phyloP scores from a whole-genome alignment of 2,113 vertebrate species.

The Peromyscus maniculatus region DNA sequence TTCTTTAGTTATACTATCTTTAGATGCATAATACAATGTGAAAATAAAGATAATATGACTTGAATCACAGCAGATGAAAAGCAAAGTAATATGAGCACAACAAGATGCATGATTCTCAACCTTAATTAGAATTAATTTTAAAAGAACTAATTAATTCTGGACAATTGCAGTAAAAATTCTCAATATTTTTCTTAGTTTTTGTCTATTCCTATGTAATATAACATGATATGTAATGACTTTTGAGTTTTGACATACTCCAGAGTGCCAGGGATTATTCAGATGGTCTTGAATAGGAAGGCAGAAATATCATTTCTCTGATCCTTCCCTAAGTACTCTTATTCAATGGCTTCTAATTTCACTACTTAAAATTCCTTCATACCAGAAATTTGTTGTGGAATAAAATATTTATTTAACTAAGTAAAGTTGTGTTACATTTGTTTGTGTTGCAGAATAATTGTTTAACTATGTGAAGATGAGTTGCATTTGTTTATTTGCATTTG shows the following conservation, averaged over 20 bases:
- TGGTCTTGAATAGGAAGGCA: conserved; percentile 15
- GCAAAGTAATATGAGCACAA: background rate
- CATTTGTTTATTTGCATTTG: too few relatives aligned
- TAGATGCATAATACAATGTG: background rate
- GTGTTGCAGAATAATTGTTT: too few relatives aligned
- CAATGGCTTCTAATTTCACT: background rate
- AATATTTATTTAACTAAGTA: too few relatives aligned
- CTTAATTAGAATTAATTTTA: background rate
- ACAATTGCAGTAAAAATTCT: background rate
- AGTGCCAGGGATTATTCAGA: background rate
- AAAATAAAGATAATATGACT: conserved; percentile 4
- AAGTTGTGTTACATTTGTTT: too few relatives aligned
- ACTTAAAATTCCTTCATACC: too few relatives aligned
- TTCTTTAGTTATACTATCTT: background rate
- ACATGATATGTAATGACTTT: background rate
- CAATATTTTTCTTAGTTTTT: background rate
- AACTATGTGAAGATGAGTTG: too few relatives aligned
- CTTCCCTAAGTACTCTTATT: background rate
- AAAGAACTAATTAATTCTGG: background rate
- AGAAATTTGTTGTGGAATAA: too few relatives aligned
- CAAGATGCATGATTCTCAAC: background rate
- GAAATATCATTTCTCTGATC: background rate
- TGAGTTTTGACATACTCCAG: background rate
- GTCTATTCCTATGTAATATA: background rate
- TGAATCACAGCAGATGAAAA: background rate